Percentiles rank a stretch among this genome's conserved stretches.
Conservation (phyloP, 2,113 vertebrate species). For the Benitochromis conjunctus region DNA sequence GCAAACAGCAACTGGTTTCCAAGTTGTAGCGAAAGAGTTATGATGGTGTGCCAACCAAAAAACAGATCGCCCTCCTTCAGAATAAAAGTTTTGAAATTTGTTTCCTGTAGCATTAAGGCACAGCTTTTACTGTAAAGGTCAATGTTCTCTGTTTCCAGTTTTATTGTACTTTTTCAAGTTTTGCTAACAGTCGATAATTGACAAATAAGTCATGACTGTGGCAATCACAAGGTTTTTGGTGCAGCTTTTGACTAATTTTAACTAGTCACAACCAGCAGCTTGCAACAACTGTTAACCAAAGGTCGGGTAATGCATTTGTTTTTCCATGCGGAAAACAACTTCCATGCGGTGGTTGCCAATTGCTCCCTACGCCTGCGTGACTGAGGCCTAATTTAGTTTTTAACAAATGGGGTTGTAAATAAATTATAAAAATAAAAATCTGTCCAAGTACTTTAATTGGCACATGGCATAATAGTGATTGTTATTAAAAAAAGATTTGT, state of each 20-base stretch:
- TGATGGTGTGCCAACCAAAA: not conserved
- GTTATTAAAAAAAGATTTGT: not conserved
- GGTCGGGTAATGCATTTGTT: not conserved
- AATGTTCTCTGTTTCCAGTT: not conserved
- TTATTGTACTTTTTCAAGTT: not conserved
- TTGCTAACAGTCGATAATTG: not conserved
- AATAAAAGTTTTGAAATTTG: not conserved
- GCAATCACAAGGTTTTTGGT: not conserved
- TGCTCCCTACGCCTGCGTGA: not conserved
- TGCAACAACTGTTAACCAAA: not conserved
- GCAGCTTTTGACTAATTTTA: not conserved
- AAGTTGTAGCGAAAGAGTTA: accelerated
- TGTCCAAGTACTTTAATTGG: not conserved
- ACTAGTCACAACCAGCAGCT: not conserved
- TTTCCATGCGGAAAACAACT: no score
- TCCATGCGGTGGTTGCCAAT: no score
- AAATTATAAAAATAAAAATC: not conserved
- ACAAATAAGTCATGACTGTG: not conserved
- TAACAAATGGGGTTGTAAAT: not conserved
- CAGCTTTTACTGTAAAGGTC: not conserved
- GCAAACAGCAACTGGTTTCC: not conserved
- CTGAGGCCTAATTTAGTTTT: not conserved
- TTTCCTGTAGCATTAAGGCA: not conserved
- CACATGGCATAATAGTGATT: not conserved
- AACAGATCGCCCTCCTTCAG: no score